Percentiles rank a stretch among this genome's conserved stretches.
Conservation (phyloP, 2,888 invertebrate genomes). For the Ophioninae sp. region DNA sequence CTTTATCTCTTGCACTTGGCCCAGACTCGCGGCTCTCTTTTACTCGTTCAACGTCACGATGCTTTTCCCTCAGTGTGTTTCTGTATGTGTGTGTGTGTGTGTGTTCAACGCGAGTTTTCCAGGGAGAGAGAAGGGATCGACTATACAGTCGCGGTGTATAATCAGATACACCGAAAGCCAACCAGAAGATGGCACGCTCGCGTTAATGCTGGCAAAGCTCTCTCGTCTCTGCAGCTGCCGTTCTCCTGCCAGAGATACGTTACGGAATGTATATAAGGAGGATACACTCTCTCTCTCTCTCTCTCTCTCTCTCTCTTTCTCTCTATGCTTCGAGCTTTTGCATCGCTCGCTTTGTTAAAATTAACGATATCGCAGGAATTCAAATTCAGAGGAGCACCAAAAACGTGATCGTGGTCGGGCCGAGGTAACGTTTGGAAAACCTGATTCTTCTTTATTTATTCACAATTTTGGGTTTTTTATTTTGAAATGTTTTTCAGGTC, state of each 20-base stretch:
- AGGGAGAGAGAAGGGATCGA: conserved; percentile 29
- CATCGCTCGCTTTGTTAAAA: conserved; percentile 54
- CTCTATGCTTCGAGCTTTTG: not conserved
- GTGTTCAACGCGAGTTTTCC: not conserved
- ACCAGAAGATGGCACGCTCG: conserved; percentile 41
- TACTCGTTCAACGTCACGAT: conserved; percentile 46
- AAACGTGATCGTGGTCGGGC: conserved; percentile 31
- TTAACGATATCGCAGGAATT: conserved; percentile 60
- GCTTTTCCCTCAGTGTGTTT: conserved; percentile 12
- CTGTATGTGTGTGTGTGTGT: not conserved
- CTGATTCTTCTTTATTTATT: not conserved
- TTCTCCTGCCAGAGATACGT: conserved; percentile 57
- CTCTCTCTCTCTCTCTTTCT: conserved; percentile 19
- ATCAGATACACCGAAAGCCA: conserved; percentile 59
- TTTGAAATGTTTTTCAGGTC: no score
- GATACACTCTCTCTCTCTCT: conserved; percentile 15
- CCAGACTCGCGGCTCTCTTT: conserved; percentile 56
- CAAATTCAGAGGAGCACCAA: conserved; percentile 48
- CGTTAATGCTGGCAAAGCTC: conserved; percentile 63
- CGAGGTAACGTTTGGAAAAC: conserved; percentile 32
- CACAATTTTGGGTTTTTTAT: not conserved
- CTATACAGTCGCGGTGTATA: conserved; percentile 51
- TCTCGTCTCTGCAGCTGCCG: conserved; percentile 32
- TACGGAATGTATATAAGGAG: conserved; percentile 49
- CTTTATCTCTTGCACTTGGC: conserved; percentile 62